Evolutionary conservation across 2,888 invertebrate genomes (phyloP).

Genomic region (Drosophila glabriapex): DNA sequence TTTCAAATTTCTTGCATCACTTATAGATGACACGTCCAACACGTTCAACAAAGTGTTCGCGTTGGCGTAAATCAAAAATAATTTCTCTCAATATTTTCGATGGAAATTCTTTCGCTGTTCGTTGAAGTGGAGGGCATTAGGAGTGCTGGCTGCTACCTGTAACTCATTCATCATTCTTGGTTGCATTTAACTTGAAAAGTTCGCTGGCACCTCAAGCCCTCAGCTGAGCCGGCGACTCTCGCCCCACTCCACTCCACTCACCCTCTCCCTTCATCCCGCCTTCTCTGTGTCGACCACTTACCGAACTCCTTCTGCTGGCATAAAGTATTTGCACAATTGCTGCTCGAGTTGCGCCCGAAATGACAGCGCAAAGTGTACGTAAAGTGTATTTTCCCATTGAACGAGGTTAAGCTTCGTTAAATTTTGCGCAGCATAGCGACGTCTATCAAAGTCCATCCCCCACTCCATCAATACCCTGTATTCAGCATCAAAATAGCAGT

Average conservation of each 20-base stretch:
- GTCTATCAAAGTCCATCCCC: not conserved
- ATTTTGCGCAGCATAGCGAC: conserved; percentile 64
- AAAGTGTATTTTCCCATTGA: conserved; percentile 80
- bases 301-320: conserved; percentile 38
- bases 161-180: conserved; percentile 79
- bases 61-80: conserved; percentile 60
- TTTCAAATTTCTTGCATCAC: conserved; percentile 49
- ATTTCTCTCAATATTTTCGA: conserved; percentile 42
- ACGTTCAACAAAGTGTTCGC: conserved; percentile 13
- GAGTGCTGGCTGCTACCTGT: conserved; percentile 23
- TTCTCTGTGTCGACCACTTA: conserved; percentile 32
- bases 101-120: conserved; percentile 17
- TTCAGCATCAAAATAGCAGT: no score
- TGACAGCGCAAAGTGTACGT: conserved; percentile 80
- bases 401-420: conserved; percentile 82
- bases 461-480: not conserved
- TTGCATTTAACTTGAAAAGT: conserved; percentile 68
- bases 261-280: not conserved
- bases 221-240: not conserved
- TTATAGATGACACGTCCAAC: conserved; percentile 24
- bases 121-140: not conserved
- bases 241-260: not conserved
- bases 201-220: conserved; percentile 14
- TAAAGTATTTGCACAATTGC: conserved; percentile 82
- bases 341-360: conserved; percentile 75